Percentiles rank a stretch among this genome's conserved stretches.
These are phyloP conservation scores for Trichosurus vulpecula DNA, from an alignment of 2,797 vertebrate genomes.

Conservation along the genomic window DNA sequence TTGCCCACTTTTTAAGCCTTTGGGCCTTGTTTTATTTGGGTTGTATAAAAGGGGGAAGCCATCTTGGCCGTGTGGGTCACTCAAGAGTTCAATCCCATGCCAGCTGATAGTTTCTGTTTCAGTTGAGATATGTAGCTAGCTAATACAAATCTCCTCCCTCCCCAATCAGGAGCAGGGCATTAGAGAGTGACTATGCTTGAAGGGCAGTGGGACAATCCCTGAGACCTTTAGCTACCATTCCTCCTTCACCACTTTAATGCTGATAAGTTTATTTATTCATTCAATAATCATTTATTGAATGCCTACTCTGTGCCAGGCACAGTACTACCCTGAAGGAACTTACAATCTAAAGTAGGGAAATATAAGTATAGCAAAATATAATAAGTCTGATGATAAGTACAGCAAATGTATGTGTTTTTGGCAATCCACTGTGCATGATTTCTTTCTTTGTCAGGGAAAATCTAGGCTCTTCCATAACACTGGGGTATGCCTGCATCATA, in stretches of 20 bases:
- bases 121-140: neutral
- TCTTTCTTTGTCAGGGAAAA: neutral
- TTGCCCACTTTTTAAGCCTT: neutral
- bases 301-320: neutral
- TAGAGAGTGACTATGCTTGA: neutral
- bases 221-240: neutral
- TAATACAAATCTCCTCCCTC: neutral
- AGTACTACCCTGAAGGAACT: neutral
- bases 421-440: neutral
- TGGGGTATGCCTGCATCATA: neutral
- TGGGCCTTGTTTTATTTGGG: neutral
- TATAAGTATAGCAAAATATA: neutral
- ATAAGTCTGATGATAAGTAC: neutral
- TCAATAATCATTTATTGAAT: neutral
- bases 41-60: neutral
- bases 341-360: neutral
- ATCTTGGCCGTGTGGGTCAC: neutral
- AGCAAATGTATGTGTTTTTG: neutral
- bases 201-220: neutral
- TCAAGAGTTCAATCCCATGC: neutral
- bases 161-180: neutral
- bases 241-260: neutral
- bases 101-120: neutral
- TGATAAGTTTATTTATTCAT: neutral
- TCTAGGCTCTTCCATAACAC: neutral